Evolutionary conservation across 2,888 invertebrate genomes (phyloP).

Genomic region (Eupithecia tripunctaria): DNA sequence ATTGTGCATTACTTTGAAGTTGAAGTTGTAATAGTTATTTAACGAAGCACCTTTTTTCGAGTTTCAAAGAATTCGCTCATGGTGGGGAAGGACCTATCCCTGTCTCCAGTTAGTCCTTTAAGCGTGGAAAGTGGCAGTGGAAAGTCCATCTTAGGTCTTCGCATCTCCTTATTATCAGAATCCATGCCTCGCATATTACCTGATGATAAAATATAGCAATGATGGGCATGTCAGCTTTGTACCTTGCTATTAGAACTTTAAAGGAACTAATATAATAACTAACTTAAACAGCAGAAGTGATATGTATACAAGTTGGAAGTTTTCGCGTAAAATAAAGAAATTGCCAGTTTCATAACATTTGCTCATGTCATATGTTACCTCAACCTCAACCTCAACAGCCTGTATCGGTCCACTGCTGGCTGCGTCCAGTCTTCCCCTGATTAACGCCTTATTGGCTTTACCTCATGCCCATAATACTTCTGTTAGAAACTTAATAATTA

Average conservation of each 20-base stretch:
- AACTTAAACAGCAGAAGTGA: too few relatives aligned
- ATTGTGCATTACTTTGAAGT: too few relatives aligned
- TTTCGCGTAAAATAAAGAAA: background rate
- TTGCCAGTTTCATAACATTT: background rate
- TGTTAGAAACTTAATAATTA: background rate
- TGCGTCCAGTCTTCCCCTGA: too few relatives aligned
- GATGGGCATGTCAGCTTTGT: background rate
- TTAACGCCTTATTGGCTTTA: too few relatives aligned
- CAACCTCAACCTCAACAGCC: too few relatives aligned
- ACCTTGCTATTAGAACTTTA: slow-evolving; percentile 6
- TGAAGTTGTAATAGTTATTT: background rate
- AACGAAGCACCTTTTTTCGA: slow-evolving; percentile 60
- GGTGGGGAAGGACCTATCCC: slow-evolving; percentile 71
- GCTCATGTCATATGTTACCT: background rate
- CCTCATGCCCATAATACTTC: too few relatives aligned
- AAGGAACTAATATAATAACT: background rate
- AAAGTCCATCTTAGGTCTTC: slow-evolving; percentile 74
- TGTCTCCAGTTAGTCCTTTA: slow-evolving; percentile 64
- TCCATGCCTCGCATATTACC: slow-evolving; percentile 69
- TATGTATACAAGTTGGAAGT: background rate
- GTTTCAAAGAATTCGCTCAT: slow-evolving; percentile 82
- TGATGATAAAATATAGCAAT: slow-evolving; percentile 43
- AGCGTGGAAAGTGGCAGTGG: slow-evolving; percentile 71
- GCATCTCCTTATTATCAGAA: slow-evolving; percentile 67
- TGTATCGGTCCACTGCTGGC: too few relatives aligned